A percentile compares a stretch with the other conserved stretches of the same genome.
Evolutionary conservation across 2,797 vertebrate genomes (phyloP).

Genomic region (Falco cherrug): DNA sequence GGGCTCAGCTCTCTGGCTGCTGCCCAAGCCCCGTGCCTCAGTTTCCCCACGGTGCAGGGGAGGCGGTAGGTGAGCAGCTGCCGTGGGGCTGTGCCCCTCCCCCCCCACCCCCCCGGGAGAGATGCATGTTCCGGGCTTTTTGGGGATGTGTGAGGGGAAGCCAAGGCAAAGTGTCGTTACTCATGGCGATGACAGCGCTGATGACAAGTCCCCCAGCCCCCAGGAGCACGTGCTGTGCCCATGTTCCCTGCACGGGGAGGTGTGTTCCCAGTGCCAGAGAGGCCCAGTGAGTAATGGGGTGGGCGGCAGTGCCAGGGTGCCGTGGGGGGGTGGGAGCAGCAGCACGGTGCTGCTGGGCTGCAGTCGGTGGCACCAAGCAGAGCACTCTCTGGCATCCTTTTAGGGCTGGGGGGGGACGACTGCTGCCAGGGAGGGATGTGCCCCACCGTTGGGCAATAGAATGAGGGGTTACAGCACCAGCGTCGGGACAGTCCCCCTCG

Average conservation of each 20-base stretch:
- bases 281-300: conserved; percentile 61
- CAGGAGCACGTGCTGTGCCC: conserved; percentile 60
- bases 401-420: neutral
- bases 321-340: neutral
- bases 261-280: conserved; percentile 39
- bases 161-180: conserved; percentile 41
- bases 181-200: conserved; percentile 38
- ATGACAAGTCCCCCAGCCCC: conserved; percentile 60
- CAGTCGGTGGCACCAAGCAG: neutral
- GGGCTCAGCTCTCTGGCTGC: neutral
- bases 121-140: neutral
- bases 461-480: neutral
- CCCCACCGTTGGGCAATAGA: rapidly evolving
- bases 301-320: conserved; percentile 17
- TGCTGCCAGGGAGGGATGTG: rapidly evolving
- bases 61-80: neutral
- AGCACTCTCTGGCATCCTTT: neutral
- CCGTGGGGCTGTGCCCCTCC: neutral
- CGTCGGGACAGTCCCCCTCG: rapidly evolving
- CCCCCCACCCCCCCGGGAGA: neutral
- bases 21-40: neutral
- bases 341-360: neutral
- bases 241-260: conserved; percentile 2
- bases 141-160: conserved; percentile 19
- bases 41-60: neutral